Evolutionary conservation across 2,113 vertebrate genomes (phyloP).

Genomic region (Laticauda colubrina): DNA sequence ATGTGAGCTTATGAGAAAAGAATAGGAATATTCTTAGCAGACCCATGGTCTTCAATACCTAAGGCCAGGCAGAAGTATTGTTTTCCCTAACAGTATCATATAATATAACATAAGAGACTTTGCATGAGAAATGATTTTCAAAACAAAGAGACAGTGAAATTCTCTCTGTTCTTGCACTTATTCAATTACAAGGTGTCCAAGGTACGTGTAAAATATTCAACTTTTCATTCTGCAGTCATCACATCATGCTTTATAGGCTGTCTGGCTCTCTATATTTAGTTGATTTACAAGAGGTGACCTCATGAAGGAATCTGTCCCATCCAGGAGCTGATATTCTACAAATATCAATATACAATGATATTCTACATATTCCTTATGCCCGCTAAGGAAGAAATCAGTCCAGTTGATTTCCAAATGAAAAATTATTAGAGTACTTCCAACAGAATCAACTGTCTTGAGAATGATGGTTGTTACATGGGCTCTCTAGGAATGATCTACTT

Average conservation of each 20-base stretch:
- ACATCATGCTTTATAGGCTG: neutral
- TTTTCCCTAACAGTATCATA: neutral
- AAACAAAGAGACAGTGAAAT: neutral
- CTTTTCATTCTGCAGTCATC: neutral
- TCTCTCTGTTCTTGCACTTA: neutral
- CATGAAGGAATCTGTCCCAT: neutral
- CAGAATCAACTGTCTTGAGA: neutral
- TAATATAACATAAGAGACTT: neutral
- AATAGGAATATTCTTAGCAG: neutral
- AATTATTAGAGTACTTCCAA: neutral
- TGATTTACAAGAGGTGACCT: neutral
- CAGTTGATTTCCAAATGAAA: neutral
- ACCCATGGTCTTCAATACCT: neutral
- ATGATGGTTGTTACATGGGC: neutral
- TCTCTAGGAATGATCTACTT: neutral
- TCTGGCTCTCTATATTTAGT: neutral
- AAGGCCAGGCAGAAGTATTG: neutral
- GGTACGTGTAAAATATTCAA: neutral
- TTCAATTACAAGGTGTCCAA: neutral
- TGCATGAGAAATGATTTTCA: neutral
- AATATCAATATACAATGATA: too few species aligned
- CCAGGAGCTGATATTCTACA: neutral
- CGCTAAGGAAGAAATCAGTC: neutral
- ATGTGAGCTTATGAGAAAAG: neutral
- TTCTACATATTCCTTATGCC: neutral